Evolutionary conservation across 2,888 invertebrate species (phyloP).

Genomic region (Hirtodrosophila alboralis): DNA sequence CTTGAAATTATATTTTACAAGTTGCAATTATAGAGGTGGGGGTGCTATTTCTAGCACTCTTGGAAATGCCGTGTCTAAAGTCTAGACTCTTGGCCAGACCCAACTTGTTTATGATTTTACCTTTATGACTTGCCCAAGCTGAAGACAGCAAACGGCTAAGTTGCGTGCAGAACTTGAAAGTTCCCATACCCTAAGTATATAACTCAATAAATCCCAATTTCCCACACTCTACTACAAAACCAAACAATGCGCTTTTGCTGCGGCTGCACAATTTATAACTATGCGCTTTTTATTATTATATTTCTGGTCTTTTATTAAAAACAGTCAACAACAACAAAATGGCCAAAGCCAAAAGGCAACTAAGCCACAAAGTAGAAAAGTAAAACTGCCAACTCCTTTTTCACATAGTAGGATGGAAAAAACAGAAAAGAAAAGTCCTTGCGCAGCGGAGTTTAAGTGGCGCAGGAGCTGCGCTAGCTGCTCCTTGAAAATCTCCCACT

Average conservation of each 20-base stretch:
- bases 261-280: slow-evolving; percentile 73
- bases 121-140: slow-evolving; percentile 50
- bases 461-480: slow-evolving; percentile 48
- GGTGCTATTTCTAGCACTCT: slow-evolving; percentile 20
- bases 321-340: slow-evolving; percentile 66
- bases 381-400: slow-evolving; percentile 72
- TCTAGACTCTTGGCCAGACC: slow-evolving; percentile 51
- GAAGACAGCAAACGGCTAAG: slow-evolving; percentile 54
- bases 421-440: slow-evolving; percentile 46
- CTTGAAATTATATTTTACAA: slow-evolving; percentile 57
- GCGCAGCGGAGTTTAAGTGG: slow-evolving; percentile 69
- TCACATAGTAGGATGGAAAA: slow-evolving; percentile 41
- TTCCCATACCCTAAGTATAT: slow-evolving; percentile 28
- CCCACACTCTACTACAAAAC: slow-evolving; percentile 36
- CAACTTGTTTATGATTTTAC: slow-evolving; percentile 67
- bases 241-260: slow-evolving; percentile 71
- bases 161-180: slow-evolving; percentile 60
- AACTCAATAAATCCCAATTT: slow-evolving; percentile 55
- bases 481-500: slow-evolving; percentile 38
- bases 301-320: slow-evolving; percentile 66
- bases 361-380: slow-evolving; percentile 77
- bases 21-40: slow-evolving; percentile 17
- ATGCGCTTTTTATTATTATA: slow-evolving; percentile 62
- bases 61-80: slow-evolving; percentile 32
- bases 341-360: slow-evolving; percentile 76